These are phyloP conservation scores for Odontesthes bonariensis DNA, from an alignment of 2,113 vertebrate genomes.

Conservation along the genomic window DNA sequence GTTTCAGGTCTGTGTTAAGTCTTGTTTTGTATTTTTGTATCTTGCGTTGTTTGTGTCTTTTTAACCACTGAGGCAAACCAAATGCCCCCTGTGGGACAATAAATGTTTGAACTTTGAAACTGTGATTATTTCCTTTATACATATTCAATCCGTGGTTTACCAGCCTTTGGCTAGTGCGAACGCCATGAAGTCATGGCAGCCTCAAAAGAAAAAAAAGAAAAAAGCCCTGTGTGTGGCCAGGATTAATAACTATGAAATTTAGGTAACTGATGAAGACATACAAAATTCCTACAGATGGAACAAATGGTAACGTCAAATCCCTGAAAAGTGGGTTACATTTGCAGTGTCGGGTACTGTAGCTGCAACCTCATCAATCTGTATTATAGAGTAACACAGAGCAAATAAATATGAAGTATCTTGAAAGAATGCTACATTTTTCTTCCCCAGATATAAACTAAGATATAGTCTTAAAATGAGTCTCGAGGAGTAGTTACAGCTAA, in stretches of 20 bases:
- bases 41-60: too few species aligned
- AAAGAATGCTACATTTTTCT: slow-evolving; percentile 18
- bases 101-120: too few species aligned
- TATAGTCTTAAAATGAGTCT: slow-evolving; percentile 32
- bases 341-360: neutral
- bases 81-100: too few species aligned
- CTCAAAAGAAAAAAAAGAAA: slow-evolving; percentile 3
- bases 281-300: slow-evolving; percentile 26
- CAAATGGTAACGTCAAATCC: slow-evolving; percentile 11
- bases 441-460: neutral
- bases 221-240: neutral
- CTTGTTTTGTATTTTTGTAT: too few species aligned
- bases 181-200: slow-evolving; percentile 7
- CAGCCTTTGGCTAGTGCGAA: neutral
- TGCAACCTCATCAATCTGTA: slow-evolving; percentile 36
- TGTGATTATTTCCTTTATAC: slow-evolving; percentile 9
- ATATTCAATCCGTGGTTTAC: slow-evolving; percentile 24
- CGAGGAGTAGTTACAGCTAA: slow-evolving; percentile 17
- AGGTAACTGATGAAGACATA: slow-evolving; percentile 9
- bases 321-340: slow-evolving; percentile 35
- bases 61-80: too few species aligned
- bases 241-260: slow-evolving; percentile 11
- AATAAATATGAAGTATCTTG: slow-evolving; percentile 5
- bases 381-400: neutral
- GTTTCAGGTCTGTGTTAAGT: too few species aligned